These are phyloP conservation scores for Anoplius nigerrimus DNA, from an alignment of 2,888 invertebrate genomes.

Conservation along the genomic window DNA sequence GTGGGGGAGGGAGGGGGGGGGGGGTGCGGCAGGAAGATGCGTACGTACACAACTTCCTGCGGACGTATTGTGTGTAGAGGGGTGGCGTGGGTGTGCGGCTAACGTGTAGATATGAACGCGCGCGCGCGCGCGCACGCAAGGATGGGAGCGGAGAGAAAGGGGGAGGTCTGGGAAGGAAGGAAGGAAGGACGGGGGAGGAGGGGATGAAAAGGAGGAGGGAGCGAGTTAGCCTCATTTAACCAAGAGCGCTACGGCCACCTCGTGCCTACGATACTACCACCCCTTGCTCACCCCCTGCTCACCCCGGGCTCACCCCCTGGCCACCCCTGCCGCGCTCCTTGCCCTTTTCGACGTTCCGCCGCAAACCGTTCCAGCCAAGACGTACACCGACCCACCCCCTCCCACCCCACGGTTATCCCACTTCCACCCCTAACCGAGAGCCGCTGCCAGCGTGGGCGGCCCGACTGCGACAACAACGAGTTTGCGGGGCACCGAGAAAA, in stretches of 20 bases:
- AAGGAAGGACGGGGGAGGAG: conserved; percentile 2
- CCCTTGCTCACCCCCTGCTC: conserved; percentile 36
- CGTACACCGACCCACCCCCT: not conserved
- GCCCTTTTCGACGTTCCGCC: conserved; percentile 1
- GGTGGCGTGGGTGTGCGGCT: no score
- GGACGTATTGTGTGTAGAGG: no score
- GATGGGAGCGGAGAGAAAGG: not conserved
- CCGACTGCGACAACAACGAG: no score
- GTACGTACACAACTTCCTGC: no score
- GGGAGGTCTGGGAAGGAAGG: conserved; percentile 13
- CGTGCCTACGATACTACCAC: conserved; percentile 39
- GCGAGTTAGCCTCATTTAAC: conserved; percentile 69
- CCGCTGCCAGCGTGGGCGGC: no score
- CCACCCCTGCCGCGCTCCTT: not conserved
- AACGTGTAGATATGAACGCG: no score
- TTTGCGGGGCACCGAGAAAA: no score
- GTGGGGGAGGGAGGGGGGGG: conserved; percentile 14
- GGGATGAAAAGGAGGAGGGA: conserved; percentile 32
- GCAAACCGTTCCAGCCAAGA: conserved; percentile 1
- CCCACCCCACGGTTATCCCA: no score
- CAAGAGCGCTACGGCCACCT: conserved; percentile 59
- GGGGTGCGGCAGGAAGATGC: conserved; percentile 20
- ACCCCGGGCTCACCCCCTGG: no score
- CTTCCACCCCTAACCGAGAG: no score
- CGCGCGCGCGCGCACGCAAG: not conserved